Percentiles rank a stretch among this genome's conserved stretches.
Evolutionary conservation across 2,888 invertebrate species (phyloP).

Genomic region (Camponotus fellah): DNA sequence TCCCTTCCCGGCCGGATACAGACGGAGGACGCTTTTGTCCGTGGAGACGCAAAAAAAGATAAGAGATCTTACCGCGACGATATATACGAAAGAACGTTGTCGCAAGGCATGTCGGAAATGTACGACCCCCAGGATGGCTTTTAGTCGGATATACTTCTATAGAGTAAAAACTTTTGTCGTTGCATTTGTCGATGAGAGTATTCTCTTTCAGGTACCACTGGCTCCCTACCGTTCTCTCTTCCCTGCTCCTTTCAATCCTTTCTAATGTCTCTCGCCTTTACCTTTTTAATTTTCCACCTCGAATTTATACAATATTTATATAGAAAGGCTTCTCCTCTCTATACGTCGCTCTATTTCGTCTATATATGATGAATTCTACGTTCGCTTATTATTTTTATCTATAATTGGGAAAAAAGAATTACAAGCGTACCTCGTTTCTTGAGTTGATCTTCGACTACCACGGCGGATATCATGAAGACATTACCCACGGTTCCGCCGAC

Average conservation of each 20-base stretch:
- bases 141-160: conserved; percentile 53
- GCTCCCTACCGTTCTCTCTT: not conserved
- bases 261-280: conserved; percentile 12
- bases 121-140: conserved; percentile 54
- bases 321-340: conserved; percentile 1
- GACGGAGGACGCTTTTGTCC: conserved; percentile 57
- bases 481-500: conserved; percentile 91
- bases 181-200: conserved; percentile 50
- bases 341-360: not conserved
- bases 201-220: conserved; percentile 37
- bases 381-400: conserved; percentile 20
- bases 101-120: conserved; percentile 51
- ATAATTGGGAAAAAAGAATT: conserved; percentile 3
- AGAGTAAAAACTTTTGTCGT: conserved; percentile 54
- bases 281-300: conserved; percentile 47
- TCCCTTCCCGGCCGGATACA: conserved; percentile 41
- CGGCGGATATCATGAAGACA: conserved; percentile 92
- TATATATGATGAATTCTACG: conserved; percentile 4
- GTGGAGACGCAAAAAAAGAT: conserved; percentile 41
- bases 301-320: conserved; percentile 22
- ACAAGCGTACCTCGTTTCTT: conserved; percentile 88
- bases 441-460: conserved; percentile 91
- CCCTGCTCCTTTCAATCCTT: not conserved
- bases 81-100: conserved; percentile 61
- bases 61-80: conserved; percentile 56